These are phyloP conservation scores for Parnassius apollo DNA, from an alignment of 2,888 invertebrate genomes.

Conservation along the genomic window DNA sequence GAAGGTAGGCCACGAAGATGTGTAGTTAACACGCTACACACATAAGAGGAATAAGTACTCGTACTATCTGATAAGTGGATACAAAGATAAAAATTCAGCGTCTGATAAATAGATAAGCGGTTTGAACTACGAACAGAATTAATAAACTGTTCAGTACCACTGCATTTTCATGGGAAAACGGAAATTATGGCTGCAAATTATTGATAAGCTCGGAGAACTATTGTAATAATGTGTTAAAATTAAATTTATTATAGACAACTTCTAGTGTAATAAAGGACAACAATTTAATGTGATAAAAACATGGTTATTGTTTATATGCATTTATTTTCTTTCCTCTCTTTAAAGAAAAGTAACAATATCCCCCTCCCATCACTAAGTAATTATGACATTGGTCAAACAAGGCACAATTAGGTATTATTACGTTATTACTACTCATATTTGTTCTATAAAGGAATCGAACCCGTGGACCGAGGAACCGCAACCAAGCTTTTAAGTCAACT, in stretches of 20 bases:
- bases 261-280: background rate
- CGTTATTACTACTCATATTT: too few species aligned
- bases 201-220: constrained; percentile 33
- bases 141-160: constrained; percentile 39
- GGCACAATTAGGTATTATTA: too few species aligned
- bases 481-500: too few species aligned
- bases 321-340: too few species aligned
- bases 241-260: background rate
- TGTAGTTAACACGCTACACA: constrained; percentile 10
- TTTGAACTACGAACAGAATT: constrained; percentile 13
- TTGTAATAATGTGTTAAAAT: background rate
- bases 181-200: constrained; percentile 39
- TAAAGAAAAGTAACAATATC: too few species aligned
- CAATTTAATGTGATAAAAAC: too few species aligned
- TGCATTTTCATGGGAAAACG: constrained; percentile 42
- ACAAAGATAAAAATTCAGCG: constrained; percentile 9
- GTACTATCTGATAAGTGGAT: constrained; percentile 25
- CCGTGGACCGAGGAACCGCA: too few species aligned
- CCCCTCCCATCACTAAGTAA: too few species aligned
- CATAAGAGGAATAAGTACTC: constrained; percentile 18
- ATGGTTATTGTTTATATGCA: too few species aligned
- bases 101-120: constrained; percentile 15
- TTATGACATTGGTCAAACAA: too few species aligned
- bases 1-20: constrained; percentile 12
- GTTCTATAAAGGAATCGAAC: too few species aligned